Conservation (phyloP, 2,888 invertebrate species). For the Pseudoips prasinana region DNA sequence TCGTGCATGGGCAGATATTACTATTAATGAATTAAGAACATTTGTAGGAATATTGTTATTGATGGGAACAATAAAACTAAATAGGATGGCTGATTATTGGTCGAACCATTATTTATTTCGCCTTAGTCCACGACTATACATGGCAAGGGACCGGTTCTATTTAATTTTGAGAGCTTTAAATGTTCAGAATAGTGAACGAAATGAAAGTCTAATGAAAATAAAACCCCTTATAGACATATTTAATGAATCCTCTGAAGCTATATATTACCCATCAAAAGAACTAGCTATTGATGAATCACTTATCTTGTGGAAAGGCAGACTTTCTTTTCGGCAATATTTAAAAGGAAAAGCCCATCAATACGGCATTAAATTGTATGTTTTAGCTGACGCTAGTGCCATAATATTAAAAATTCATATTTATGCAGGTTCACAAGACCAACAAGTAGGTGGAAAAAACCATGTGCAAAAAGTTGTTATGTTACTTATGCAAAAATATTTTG, state of each 20-base stretch:
- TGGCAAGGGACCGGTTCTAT: neutral
- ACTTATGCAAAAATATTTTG: slow-evolving; percentile 23
- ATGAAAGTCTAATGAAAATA: slow-evolving; percentile 15
- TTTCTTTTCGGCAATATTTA: slow-evolving; percentile 32
- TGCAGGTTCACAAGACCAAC: slow-evolving; percentile 25
- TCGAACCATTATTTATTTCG: too few species aligned
- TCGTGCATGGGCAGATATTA: too few species aligned
- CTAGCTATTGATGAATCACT: slow-evolving; percentile 17
- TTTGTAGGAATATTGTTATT: too few species aligned
- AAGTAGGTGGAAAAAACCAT: slow-evolving; percentile 35
- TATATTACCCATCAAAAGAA: slow-evolving; percentile 17
- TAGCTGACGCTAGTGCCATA: slow-evolving; percentile 24
- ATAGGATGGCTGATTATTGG: too few species aligned
- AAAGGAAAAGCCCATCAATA: slow-evolving; percentile 33
- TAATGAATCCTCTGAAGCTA: slow-evolving; percentile 31
- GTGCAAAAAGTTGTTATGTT: slow-evolving; percentile 27
- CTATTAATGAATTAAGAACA: too few species aligned
- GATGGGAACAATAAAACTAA: too few species aligned
- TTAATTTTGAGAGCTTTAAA: neutral
- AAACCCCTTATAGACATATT: slow-evolving; percentile 19
- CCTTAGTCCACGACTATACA: too few species aligned
- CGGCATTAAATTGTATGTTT: slow-evolving; percentile 35
- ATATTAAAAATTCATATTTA: slow-evolving; percentile 37
- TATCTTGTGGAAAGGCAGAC: slow-evolving; percentile 29
- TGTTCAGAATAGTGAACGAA: slow-evolving; percentile 2